A percentile compares a stretch with the other conserved stretches of the same genome.
phyloP scores from a whole-genome alignment of 2,113 vertebrate genomes.

The Butastur rufipennis region DNA sequence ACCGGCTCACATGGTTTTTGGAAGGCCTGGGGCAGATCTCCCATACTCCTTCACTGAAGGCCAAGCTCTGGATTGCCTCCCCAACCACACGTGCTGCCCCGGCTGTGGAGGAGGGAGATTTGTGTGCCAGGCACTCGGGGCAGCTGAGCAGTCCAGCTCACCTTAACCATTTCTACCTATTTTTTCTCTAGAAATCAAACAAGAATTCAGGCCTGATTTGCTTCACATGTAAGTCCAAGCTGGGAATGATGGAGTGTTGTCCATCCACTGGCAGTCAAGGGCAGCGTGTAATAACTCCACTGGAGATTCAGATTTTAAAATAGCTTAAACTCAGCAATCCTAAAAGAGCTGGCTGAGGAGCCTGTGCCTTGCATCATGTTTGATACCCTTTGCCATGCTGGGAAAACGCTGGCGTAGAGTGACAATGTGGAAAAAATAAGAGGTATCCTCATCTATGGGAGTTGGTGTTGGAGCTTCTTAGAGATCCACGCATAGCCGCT shows the following conservation, averaged over 20 bases:
- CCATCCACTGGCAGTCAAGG: background rate
- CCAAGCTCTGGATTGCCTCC: background rate
- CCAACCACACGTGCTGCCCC: rapidly evolving
- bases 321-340: background rate
- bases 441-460: background rate
- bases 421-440: background rate
- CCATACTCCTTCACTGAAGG: background rate
- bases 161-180: background rate
- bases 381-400: background rate
- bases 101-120: background rate
- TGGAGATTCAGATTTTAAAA: background rate
- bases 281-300: background rate
- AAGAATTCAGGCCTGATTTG: background rate
- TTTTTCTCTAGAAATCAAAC: background rate
- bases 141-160: background rate
- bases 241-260: conserved; percentile 34
- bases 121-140: background rate
- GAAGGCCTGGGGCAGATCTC: background rate
- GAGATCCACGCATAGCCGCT: background rate
- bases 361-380: background rate
- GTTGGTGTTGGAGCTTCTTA: background rate
- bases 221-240: background rate
- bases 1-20: rapidly evolving
- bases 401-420: background rate
- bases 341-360: background rate